These are phyloP conservation scores for Catocala fraxini DNA, from an alignment of 2,888 invertebrate species.

Conservation along the genomic window DNA sequence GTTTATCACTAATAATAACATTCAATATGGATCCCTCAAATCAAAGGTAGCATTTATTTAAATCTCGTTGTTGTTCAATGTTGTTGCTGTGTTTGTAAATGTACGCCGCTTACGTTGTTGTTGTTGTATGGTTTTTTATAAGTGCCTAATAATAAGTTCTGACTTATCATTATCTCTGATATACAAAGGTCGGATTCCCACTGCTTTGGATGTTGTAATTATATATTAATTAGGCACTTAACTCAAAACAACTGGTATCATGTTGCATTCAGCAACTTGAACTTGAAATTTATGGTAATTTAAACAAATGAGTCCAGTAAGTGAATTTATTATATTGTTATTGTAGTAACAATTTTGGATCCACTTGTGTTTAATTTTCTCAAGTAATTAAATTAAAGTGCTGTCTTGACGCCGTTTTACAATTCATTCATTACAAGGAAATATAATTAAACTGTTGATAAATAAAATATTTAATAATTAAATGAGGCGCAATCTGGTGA, in stretches of 20 bases:
- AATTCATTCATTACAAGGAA: background rate
- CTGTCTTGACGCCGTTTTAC: no score
- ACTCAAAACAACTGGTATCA: background rate
- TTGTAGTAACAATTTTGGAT: background rate
- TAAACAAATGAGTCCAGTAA: background rate
- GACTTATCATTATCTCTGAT: background rate
- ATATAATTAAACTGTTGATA: constrained; percentile 6
- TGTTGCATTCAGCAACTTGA: background rate
- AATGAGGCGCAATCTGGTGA: constrained; percentile 15
- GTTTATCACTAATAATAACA: constrained; percentile 5
- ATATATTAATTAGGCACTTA: background rate
- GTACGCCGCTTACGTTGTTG: background rate
- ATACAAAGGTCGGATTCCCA: background rate
- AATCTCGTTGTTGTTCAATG: background rate
- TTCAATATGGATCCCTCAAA: constrained; percentile 4
- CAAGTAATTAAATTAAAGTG: background rate
- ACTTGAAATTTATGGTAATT: constrained; percentile 5
- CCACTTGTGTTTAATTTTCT: no score
- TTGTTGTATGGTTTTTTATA: no score
- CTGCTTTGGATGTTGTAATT: background rate
- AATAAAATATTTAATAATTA: constrained; percentile 16
- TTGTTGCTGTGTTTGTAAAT: background rate
- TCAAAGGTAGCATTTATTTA: constrained; percentile 4
- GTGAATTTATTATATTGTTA: background rate
- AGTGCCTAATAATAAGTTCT: no score